Conservation (phyloP, 1,140 invertebrate genomes). For the Campoletis sonorensis region DNA sequence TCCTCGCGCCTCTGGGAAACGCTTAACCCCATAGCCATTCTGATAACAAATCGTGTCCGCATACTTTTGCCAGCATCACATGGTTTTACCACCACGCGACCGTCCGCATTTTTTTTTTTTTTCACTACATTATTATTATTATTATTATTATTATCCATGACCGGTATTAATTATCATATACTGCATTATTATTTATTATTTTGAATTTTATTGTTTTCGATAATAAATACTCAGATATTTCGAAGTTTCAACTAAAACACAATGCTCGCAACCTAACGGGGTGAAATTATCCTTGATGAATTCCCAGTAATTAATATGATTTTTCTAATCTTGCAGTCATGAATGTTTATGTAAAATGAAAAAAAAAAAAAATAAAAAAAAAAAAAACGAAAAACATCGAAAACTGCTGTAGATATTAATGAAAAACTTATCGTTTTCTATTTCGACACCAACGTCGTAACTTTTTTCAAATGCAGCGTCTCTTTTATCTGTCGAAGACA, state of each 20-base stretch:
- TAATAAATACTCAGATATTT: no score
- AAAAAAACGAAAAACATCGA: no score
- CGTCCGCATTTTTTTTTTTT: not conserved
- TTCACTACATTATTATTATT: not conserved
- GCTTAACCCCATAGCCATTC: slow-evolving; percentile 63
- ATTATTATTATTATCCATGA: not conserved
- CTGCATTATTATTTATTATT: not conserved
- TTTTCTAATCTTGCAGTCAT: not conserved
- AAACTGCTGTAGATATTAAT: no score
- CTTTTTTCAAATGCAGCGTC: not conserved
- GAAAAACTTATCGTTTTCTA: not conserved
- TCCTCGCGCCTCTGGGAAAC: slow-evolving; percentile 64
- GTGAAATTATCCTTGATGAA: no score
- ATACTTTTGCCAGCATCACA: slow-evolving; percentile 54
- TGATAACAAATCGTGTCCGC: slow-evolving; percentile 72
- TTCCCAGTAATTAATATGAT: not conserved
- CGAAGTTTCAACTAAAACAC: no score
- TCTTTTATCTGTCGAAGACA: not conserved
- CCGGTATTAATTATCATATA: not conserved
- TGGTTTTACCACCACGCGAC: not conserved
- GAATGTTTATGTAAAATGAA: no score
- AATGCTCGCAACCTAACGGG: no score
- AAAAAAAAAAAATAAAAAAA: no score
- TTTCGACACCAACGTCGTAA: not conserved
- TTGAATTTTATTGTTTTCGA: not conserved